phyloP scores from a whole-genome alignment of 1,140 invertebrate species.

The Drosophila punjabiensis region DNA sequence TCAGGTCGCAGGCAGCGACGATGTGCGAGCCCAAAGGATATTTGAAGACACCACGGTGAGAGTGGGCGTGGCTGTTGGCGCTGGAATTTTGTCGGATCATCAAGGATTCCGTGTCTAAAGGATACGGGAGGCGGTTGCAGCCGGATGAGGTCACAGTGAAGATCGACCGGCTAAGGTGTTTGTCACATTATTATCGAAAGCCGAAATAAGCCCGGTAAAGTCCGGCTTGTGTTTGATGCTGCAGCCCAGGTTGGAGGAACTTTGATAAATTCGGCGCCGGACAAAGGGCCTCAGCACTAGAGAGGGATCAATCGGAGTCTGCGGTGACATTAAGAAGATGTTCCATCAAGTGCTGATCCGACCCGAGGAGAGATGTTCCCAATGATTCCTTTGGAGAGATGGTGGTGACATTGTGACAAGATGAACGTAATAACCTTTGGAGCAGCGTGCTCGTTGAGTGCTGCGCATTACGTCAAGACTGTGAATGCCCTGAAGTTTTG shows the following conservation, averaged over 20 bases:
- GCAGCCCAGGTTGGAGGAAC: constrained; percentile 4
- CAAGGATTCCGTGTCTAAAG: too few species aligned
- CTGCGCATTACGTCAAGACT: not conserved
- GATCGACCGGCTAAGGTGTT: too few species aligned
- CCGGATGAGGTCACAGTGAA: too few species aligned
- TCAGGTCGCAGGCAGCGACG: not conserved
- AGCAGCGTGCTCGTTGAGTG: not conserved
- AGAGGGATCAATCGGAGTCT: too few species aligned
- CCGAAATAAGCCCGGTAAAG: not conserved
- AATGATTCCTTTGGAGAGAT: too few species aligned
- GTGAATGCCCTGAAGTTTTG: not conserved
- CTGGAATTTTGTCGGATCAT: too few species aligned
- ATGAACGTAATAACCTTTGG: not conserved
- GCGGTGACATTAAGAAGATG: not conserved
- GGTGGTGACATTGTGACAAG: too few species aligned
- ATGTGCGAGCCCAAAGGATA: too few species aligned
- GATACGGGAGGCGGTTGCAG: too few species aligned
- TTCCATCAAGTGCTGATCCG: constrained; percentile 1
- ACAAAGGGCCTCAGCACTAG: not conserved
- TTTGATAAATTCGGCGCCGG: constrained; percentile 4
- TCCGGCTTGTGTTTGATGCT: not conserved
- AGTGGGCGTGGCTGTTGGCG: too few species aligned
- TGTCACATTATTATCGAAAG: not conserved
- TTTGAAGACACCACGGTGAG: too few species aligned
- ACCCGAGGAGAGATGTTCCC: not conserved